phyloP scores from a whole-genome alignment of 2,888 invertebrate genomes.

The Tiphia femorata region DNA sequence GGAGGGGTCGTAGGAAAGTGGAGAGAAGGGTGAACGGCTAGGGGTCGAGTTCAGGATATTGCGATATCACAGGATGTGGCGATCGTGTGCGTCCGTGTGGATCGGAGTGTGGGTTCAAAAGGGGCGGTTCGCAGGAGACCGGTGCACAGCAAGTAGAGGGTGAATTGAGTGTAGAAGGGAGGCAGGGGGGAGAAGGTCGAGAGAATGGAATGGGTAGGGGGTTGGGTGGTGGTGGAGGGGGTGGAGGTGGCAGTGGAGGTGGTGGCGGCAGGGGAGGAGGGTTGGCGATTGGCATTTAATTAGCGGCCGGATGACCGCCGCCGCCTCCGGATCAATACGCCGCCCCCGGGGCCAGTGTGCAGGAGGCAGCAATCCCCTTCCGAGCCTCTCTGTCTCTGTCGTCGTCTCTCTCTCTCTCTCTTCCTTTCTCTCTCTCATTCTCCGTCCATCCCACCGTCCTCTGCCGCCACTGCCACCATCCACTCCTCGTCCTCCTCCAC shows the following conservation, averaged over 20 bases:
- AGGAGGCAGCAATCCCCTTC: constrained; percentile 61
- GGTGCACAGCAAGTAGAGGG: constrained; percentile 53
- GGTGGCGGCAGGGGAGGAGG: constrained; percentile 41
- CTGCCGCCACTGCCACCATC: constrained; percentile 30
- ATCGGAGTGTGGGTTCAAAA: constrained; percentile 43
- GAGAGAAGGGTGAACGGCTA: constrained; percentile 9
- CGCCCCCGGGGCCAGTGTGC: constrained; percentile 66
- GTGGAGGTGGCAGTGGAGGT: constrained; percentile 49
- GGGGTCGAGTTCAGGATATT: constrained; percentile 26
- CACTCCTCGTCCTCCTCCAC: constrained; percentile 28
- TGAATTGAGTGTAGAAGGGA: constrained; percentile 54
- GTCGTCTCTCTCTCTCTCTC: constrained; percentile 30
- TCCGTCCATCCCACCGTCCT: constrained; percentile 10
- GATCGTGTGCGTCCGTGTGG: constrained; percentile 13
- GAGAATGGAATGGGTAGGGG: constrained; percentile 17
- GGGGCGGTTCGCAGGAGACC: constrained; percentile 56
- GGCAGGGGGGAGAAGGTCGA: constrained; percentile 15
- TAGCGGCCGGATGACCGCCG: constrained; percentile 69
- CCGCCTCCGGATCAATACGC: constrained; percentile 69
- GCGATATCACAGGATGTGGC: constrained; percentile 44
- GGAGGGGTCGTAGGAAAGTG: constrained; percentile 8
- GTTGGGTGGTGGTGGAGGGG: constrained; percentile 23
- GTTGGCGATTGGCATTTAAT: constrained; percentile 69
- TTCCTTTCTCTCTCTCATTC: too few relatives aligned
- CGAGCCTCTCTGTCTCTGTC: constrained; percentile 41